Conservation (phyloP, 2,113 vertebrate genomes). For the Calypte anna region DNA sequence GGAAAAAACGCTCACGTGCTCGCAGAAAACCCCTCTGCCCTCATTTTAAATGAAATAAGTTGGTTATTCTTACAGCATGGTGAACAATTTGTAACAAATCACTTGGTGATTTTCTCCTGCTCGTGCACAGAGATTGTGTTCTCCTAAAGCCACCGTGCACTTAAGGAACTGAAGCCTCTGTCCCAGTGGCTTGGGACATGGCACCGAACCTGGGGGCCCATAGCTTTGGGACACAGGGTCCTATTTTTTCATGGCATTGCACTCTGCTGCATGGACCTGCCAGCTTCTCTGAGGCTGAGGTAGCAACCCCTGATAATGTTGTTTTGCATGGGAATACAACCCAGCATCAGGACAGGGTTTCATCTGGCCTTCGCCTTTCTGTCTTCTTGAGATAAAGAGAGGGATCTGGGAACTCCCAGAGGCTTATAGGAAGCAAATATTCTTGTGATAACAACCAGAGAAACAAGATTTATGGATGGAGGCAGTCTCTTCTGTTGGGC, state of each 20-base stretch:
- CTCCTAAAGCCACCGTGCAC: neutral
- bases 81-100: slow-evolving; percentile 56
- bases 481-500: neutral
- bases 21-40: slow-evolving; percentile 31
- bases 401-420: neutral
- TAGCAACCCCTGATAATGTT: too few species aligned
- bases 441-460: neutral
- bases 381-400: neutral
- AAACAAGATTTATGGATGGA: neutral
- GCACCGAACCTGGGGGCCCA: neutral
- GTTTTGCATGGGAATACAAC: neutral
- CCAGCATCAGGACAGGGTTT: neutral
- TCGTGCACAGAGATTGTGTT: neutral
- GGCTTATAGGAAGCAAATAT: neutral
- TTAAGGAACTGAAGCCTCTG: neutral
- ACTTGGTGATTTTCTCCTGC: slow-evolving; percentile 31
- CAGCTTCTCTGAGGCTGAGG: rapidly evolving
- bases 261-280: rapidly evolving
- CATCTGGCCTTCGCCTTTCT: neutral
- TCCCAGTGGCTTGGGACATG: neutral
- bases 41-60: slow-evolving; percentile 50
- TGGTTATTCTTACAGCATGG: slow-evolving; percentile 19
- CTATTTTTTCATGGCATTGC: neutral
- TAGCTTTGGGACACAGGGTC: neutral
- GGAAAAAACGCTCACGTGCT: slow-evolving; percentile 32